Evolutionary conservation across 2,888 invertebrate genomes (phyloP), one percentile per base, ranked within the genome.

Genomic region (Drosophila fungiperda): DNA sequence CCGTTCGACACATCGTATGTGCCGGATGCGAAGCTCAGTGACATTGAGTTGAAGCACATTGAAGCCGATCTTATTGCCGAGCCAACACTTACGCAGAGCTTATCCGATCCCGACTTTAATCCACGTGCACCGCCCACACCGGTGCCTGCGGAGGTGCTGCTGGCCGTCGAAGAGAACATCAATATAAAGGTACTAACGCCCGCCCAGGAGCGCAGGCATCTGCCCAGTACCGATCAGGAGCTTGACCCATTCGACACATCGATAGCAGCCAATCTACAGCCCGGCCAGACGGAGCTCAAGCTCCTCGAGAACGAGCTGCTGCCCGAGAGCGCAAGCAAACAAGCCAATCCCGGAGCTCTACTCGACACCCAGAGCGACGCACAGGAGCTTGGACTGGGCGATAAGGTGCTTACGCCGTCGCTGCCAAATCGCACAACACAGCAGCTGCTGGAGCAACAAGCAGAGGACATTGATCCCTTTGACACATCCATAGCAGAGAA

Each of bases 1-100:
- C 98, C 98, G 0, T 98, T 98, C 91, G 98, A 98, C 91, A 98
- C 98, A 0, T 96, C 97, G 0, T 96, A 97, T 90, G 97, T 97
- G 0, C 94, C 94, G 48, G 96, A 96, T 89, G 95, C 96, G 52
- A 94, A 95, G 60, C 97, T 97, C 3, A 96, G 97, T 3, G 96
- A 95, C 92, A 96, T 97, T 9, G 97, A 97, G 92, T 92, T 97
- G 11, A 96, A 96, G 91, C 93, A 97, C 59, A 90, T 97, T 33
- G 97, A 97, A 80, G 96, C 95, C 88, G 97, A 97, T 93, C 96
- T 89, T 94, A 95, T 91, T 91, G 93, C 83, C 93, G 94, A 83
- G 33, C 84, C 91, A 3, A 91, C 92, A 54, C 88, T 95, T 20
- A 93, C 94, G 60, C 94, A 95, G 59, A 95, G 95, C 65, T 92